Conservation (phyloP, 2,113 vertebrate species). For the Lasiurus cinereus region DNA sequence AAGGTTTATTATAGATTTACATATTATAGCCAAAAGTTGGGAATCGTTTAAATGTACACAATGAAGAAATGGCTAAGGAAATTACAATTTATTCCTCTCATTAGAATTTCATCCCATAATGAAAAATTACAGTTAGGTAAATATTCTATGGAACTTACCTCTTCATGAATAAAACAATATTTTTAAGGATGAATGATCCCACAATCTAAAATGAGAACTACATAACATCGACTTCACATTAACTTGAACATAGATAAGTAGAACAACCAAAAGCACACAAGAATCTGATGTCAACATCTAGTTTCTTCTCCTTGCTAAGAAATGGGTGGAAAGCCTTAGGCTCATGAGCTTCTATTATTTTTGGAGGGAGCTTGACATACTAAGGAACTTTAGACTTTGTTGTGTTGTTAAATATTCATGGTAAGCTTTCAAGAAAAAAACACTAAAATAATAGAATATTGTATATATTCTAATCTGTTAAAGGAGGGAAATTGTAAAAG, state of each 20-base stretch:
- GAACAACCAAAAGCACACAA: neutral
- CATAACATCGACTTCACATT: neutral
- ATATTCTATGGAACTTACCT: neutral
- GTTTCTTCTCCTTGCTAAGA: conserved; percentile 40
- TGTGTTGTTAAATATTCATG: neutral
- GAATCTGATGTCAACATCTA: neutral
- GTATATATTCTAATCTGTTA: neutral
- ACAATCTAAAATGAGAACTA: neutral
- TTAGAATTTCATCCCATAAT: conserved; percentile 6
- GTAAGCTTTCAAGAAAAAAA: neutral
- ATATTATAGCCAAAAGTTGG: conserved; percentile 8
- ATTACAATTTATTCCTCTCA: conserved; percentile 15
- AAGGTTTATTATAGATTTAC: conserved; percentile 24
- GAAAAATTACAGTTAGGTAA: conserved; percentile 31
- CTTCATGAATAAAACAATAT: neutral
- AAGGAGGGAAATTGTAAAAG: neutral
- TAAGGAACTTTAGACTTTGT: neutral
- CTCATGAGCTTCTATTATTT: neutral
- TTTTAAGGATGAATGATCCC: neutral
- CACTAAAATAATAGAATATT: neutral
- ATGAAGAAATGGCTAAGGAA: conserved; percentile 9
- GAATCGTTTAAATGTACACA: neutral
- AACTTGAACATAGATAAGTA: neutral
- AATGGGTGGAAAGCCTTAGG: neutral
- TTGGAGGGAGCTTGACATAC: neutral